phyloP scores from a whole-genome alignment of 1,140 invertebrate genomes.

The Wasmannia auropunctata region DNA sequence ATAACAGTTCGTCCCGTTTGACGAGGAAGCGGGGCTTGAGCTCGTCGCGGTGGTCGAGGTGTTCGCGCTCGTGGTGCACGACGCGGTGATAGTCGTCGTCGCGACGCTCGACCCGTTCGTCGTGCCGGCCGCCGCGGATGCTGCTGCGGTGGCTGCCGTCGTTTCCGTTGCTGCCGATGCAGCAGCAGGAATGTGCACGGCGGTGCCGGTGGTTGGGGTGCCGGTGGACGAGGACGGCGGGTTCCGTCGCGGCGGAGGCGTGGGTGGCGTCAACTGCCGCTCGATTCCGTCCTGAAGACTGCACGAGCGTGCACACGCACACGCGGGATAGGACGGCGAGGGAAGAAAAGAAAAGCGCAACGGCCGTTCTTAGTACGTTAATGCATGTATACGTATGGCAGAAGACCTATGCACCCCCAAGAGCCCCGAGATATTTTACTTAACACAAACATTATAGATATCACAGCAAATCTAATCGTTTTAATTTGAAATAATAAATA shows the following conservation, averaged over 20 bases:
- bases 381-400: slow-evolving; percentile 31
- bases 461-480: neutral
- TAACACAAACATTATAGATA: neutral
- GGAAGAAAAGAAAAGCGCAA: slow-evolving; percentile 59
- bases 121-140: slow-evolving; percentile 65
- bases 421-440: slow-evolving; percentile 17
- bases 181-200: slow-evolving; percentile 36
- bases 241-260: slow-evolving; percentile 83
- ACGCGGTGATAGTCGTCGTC: slow-evolving; percentile 73
- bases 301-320: slow-evolving; percentile 66
- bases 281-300: slow-evolving; percentile 86
- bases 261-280: slow-evolving; percentile 85
- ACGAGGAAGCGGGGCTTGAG: slow-evolving; percentile 80
- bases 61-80: slow-evolving; percentile 74
- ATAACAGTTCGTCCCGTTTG: slow-evolving; percentile 79
- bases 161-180: slow-evolving; percentile 27
- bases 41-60: slow-evolving; percentile 78
- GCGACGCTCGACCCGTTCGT: slow-evolving; percentile 71
- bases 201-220: slow-evolving; percentile 62
- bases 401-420: slow-evolving; percentile 34
- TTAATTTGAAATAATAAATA: neutral
- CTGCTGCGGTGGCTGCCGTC: slow-evolving; percentile 32
- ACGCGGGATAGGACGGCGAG: slow-evolving; percentile 34
- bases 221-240: slow-evolving; percentile 62
- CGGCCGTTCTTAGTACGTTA: slow-evolving; percentile 69